These are phyloP conservation scores for Cephalopterus ornatus DNA, from an alignment of 2,113 vertebrate species.

Conservation along the genomic window DNA sequence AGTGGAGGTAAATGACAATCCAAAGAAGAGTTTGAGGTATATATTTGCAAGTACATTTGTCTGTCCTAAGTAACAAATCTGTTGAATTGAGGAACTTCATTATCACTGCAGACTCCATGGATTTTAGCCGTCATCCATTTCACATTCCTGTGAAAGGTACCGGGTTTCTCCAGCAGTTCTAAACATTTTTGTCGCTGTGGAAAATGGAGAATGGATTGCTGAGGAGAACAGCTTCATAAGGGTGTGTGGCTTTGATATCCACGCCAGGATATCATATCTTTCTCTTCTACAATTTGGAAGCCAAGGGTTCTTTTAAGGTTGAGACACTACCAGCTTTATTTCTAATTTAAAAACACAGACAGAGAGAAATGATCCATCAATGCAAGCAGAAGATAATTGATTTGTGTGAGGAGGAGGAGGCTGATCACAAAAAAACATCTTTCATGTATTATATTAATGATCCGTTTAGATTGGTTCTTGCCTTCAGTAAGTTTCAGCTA, in stretches of 20 bases:
- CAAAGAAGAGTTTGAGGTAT: neutral
- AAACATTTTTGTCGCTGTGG: neutral
- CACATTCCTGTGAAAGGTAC: neutral
- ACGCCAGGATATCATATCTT: neutral
- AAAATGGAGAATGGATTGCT: neutral
- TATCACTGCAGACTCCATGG: neutral
- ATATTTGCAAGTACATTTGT: neutral
- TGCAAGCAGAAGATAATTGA: neutral
- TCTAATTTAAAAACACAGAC: neutral
- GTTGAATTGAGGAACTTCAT: neutral
- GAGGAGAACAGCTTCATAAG: accelerated
- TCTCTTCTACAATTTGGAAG: neutral
- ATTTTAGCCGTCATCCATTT: neutral
- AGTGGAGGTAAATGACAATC: neutral
- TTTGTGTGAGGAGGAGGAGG: neutral
- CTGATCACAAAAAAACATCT: neutral
- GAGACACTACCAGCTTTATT: neutral
- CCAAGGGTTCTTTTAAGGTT: neutral
- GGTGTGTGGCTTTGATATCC: neutral
- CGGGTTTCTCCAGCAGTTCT: neutral
- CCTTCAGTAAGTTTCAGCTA: neutral
- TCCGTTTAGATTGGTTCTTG: neutral
- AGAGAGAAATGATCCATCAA: neutral
- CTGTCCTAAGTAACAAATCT: neutral
- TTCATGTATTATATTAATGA: slow-evolving; percentile 16